These are phyloP conservation scores for Cardiocondyla obscurior DNA, from an alignment of 1,140 invertebrate genomes.

Conservation along the genomic window DNA sequence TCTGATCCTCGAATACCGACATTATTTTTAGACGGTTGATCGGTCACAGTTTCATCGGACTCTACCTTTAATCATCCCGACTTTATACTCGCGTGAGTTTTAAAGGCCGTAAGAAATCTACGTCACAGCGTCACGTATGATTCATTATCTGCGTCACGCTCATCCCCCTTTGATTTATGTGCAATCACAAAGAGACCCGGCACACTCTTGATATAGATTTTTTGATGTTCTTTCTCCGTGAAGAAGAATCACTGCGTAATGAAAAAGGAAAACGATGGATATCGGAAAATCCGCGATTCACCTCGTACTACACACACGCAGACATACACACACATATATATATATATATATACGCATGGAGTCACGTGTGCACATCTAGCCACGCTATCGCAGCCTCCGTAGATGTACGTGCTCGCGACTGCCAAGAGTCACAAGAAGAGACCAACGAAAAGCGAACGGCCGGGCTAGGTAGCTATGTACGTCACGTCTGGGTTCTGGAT, in stretches of 20 bases:
- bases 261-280: constrained; percentile 4
- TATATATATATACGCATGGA: not conserved
- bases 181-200: not conserved
- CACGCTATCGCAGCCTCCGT: constrained; percentile 19
- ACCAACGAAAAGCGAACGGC: constrained; percentile 52
- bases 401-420: constrained; percentile 39
- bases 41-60: constrained; percentile 45
- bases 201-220: not conserved
- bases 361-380: not conserved
- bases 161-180: not conserved
- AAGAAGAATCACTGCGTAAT: not conserved
- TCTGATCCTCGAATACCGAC: constrained; percentile 54
- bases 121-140: not conserved
- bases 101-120: not conserved
- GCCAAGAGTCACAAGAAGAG: constrained; percentile 48
- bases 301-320: not conserved
- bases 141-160: not conserved
- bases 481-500: constrained; percentile 81
- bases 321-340: not conserved
- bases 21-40: constrained; percentile 63
- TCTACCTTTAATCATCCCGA: constrained; percentile 55
- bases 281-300: constrained; percentile 20
- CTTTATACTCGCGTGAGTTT: not conserved
- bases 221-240: not conserved
- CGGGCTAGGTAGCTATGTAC: constrained; percentile 75